Evolutionary conservation across 2,888 invertebrate genomes (phyloP).

Genomic region (Petrolisthes cinctipes): DNA sequence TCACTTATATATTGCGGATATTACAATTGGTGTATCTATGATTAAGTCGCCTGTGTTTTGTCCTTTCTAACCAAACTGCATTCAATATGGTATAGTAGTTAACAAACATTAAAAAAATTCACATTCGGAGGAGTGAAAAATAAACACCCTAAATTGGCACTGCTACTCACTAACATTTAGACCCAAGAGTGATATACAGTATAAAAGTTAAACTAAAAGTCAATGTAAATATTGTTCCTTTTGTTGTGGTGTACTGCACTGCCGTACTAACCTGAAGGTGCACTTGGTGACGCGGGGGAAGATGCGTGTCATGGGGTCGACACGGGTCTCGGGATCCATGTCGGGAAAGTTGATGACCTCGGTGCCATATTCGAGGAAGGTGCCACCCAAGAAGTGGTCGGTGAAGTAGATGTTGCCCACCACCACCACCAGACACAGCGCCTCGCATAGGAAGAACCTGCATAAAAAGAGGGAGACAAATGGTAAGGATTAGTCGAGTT

Average conservation of each 20-base stretch:
- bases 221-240: no score
- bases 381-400: slow-evolving; percentile 89
- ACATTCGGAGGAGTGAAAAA: no score
- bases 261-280: slow-evolving; percentile 75
- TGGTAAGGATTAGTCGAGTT: not conserved
- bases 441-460: slow-evolving; percentile 72
- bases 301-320: slow-evolving; percentile 88
- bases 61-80: no score
- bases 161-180: no score
- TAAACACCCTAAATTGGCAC: not conserved
- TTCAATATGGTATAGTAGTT: no score
- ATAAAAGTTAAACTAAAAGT: no score
- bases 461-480: not conserved
- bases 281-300: slow-evolving; percentile 90
- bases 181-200: no score
- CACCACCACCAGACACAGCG: slow-evolving; percentile 72
- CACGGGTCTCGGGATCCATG: slow-evolving; percentile 86
- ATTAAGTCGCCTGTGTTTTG: no score
- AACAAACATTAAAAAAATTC: no score
- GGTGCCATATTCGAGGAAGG: slow-evolving; percentile 75
- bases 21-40: no score
- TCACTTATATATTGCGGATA: no score
- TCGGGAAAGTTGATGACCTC: slow-evolving; percentile 81
- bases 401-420: slow-evolving; percentile 84
- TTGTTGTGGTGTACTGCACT: not conserved